A percentile compares a stretch with the other conserved stretches of the same genome.
phyloP scores from a whole-genome alignment of 2,797 vertebrate species.

The Scolopax rusticola region DNA sequence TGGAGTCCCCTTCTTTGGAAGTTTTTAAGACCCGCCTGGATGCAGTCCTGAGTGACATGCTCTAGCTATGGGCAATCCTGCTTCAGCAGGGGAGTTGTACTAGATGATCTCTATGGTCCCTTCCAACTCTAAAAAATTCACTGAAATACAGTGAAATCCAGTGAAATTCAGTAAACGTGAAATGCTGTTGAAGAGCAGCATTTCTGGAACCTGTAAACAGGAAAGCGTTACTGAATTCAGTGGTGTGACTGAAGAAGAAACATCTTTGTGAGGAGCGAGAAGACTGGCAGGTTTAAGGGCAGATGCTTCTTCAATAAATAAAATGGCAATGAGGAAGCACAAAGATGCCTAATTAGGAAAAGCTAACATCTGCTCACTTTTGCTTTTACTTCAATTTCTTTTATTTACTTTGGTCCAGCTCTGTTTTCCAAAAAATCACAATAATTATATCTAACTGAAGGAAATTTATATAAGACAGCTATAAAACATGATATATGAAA shows the following conservation, averaged over 20 bases:
- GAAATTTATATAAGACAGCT: neutral
- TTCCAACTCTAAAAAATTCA: too few relatives aligned
- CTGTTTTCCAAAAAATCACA: neutral
- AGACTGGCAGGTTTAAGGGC: neutral
- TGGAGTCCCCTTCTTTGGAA: too few relatives aligned
- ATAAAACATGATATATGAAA: neutral
- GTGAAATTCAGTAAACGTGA: neutral
- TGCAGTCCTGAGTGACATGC: too few relatives aligned
- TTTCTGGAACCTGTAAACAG: neutral
- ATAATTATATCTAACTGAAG: neutral
- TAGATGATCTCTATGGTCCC: too few relatives aligned
- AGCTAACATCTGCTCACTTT: neutral
- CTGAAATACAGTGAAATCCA: too few relatives aligned
- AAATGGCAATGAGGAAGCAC: neutral
- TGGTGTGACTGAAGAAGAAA: neutral
- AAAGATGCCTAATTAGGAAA: neutral
- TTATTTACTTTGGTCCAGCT: neutral
- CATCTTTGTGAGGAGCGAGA: neutral
- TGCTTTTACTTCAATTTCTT: neutral
- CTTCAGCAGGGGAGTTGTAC: too few relatives aligned
- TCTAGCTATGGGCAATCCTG: too few relatives aligned
- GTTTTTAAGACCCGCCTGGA: too few relatives aligned
- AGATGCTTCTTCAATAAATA: neutral
- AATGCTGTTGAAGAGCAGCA: neutral
- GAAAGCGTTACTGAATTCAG: neutral